These are phyloP conservation scores for Zeuzera pyrina DNA, from an alignment of 2,888 invertebrate genomes.

Conservation along the genomic window DNA sequence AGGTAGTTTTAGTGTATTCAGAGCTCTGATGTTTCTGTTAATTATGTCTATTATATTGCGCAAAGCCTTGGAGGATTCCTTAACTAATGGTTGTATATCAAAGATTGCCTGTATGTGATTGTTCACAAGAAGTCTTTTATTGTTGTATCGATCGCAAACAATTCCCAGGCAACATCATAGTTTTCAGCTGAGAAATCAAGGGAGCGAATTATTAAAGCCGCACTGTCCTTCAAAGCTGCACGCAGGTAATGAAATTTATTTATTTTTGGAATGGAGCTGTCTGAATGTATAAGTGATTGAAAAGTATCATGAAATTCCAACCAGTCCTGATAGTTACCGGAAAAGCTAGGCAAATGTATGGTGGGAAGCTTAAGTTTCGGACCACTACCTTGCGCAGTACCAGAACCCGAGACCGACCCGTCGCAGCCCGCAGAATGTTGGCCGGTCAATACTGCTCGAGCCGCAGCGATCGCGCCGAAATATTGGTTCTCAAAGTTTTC, in stretches of 20 bases:
- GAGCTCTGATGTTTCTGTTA: conserved; percentile 9
- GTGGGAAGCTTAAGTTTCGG: conserved; percentile 5
- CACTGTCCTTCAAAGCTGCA: conserved; percentile 4
- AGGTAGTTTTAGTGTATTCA: conserved; percentile 9
- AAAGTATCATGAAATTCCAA: conserved; percentile 9
- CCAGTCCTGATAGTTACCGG: conserved; percentile 9
- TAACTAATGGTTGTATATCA: conserved; percentile 5
- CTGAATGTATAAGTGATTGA: conserved; percentile 3
- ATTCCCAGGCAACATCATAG: neutral
- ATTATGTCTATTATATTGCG: conserved; percentile 8
- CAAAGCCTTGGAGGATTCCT: conserved; percentile 5
- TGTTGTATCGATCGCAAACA: neutral
- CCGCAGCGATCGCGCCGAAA: conserved; percentile 7
- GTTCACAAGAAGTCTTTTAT: neutral
- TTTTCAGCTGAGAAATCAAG: neutral
- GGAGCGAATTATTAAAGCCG: neutral
- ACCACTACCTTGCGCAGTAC: no score
- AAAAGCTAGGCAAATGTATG: conserved; percentile 7
- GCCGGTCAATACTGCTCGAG: conserved; percentile 6
- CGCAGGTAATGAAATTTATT: conserved; percentile 2
- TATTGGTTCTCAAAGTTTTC: conserved; percentile 9
- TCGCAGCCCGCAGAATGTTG: neutral
- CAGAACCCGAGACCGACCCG: no score
- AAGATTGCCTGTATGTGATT: conserved; percentile 2
- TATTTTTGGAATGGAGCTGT: neutral